phyloP scores from a whole-genome alignment of 1,140 invertebrate genomes.

The Pogonognathellus flavescens region DNA sequence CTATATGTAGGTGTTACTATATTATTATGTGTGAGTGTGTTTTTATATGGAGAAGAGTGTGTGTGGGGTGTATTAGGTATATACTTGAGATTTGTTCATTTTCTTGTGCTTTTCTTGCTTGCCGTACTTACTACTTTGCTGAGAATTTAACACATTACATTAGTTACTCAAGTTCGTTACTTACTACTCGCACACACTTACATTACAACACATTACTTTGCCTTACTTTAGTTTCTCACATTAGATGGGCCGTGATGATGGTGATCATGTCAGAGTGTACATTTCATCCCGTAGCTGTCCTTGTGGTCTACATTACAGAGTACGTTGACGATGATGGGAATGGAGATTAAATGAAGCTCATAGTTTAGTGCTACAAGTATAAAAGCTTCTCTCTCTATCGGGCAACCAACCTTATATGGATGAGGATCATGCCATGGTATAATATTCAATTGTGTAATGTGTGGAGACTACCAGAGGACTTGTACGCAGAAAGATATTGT shows the following conservation, averaged over 20 bases:
- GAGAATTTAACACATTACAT: conserved; percentile 45
- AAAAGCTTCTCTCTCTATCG: neutral
- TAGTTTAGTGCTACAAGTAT: conserved; percentile 21
- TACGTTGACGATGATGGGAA: conserved; percentile 23
- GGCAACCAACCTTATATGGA: neutral
- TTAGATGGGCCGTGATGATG: conserved; percentile 45
- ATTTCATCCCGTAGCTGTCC: conserved; percentile 8
- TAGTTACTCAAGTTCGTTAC: conserved; percentile 46
- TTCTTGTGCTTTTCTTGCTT: neutral
- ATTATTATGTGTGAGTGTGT: neutral
- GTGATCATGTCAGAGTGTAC: conserved; percentile 33
- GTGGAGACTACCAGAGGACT: too few relatives aligned
- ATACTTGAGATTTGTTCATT: neutral
- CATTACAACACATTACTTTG: conserved; percentile 40
- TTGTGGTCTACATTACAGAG: conserved; percentile 37
- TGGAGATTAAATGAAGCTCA: conserved; percentile 33
- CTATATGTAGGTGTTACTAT: too few relatives aligned
- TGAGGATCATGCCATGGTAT: neutral
- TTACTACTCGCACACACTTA: conserved; percentile 31
- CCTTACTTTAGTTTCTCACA: conserved; percentile 36
- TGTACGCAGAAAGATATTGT: too few relatives aligned
- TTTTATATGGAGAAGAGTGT: too few relatives aligned
- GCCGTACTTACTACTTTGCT: conserved; percentile 31
- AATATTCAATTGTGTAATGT: too few relatives aligned
- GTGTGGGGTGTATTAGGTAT: neutral